Evolutionary conservation across 2,797 vertebrate species (phyloP), one percentile per base, ranked within the genome.

Genomic region (Hoplostethus mediterraneus): DNA sequence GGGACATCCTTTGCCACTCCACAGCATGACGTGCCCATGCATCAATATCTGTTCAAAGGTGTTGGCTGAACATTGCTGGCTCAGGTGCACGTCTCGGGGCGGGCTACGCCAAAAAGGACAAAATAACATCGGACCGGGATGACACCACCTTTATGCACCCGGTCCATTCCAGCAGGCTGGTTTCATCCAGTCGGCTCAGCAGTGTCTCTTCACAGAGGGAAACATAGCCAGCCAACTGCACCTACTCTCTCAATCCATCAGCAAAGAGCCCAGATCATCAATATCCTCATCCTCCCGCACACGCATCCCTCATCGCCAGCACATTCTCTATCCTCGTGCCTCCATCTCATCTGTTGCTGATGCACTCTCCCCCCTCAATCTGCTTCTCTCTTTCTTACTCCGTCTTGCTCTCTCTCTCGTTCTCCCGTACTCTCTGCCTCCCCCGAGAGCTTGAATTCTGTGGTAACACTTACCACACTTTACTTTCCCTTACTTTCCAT

Each of bases 161-260:
- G 21, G 66, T 69, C 66, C 67, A 28, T 45, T 67, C 42, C 42
- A 1, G 21, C 51, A 62, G 64, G 63, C 78, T 63, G 81, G 73
- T 82, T 87, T 61, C 53, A 80, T 31, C 73, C 70, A 76, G 80
- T 71, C 80, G 70, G 55, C 67, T 75, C 77, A 69, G 75, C 81
- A 69, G 33, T 28, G 44, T 71, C 58, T 72, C 30, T 25, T 69
- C 77, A 49, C 79, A 77, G 75, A 73, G 21, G 21, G 21, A 21
- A 69, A 74, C 68, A 7, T 31, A 58, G 75, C 79, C 79, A 68
- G 75, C 74, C 75, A 59, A 63, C 72, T 81, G 73, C 88, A 80
- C 78, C 86, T 86, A 87, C 87, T 91, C 78, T 84, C 83, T 76
- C 80, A 85, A 93, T 91, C 90, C 87, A 93, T 92, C 92, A 92